Base-by-base conservation (phyloP, 2,113 vertebrate genomes). In the Rhinoptilus africanus region DNA sequence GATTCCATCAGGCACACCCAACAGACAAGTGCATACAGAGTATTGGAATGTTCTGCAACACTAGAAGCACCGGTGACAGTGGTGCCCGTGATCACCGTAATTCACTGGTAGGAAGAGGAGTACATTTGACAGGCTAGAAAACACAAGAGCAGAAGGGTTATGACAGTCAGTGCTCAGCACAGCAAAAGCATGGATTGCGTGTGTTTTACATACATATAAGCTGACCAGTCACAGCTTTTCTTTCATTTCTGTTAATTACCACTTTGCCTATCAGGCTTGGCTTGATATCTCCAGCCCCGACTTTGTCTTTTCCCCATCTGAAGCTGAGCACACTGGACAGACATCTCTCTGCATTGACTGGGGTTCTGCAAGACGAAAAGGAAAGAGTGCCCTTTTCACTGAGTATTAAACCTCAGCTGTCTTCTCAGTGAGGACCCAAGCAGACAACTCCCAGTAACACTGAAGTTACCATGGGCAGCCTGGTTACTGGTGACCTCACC, bases 201-300 rank as follows among this genome's bases (percentile, higher is more conserved):
- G 32, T 32, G 21, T 1, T 67, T 57, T 48, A 60, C 0, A 0
- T 24, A 47, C 8, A 1, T 13, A 9, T 20, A 62, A 76, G 12
- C 4, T 39, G 77, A 35, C n/a, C 18, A 39, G 24, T 41, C 68
- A 62, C 60, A 92, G 30, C 24, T 84, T 69, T 74, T 50, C 20
- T 2, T 78, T 71, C 0, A 1, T 48, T 57, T 60, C 57, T 73
- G 43, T 73, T 59, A 35, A 53, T 64, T 39, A 60, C 19, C 3
- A 16, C 48, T 79, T 39, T 13, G 45, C 12, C 60, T 37, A 17
- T 20, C 41, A 75, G n/a, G 32, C 51, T 72, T 32, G 12, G 30
- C 20, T 62, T n/a, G 26, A 54, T n/a, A 51, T 51, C 43, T 43
- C 54, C 63, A 60, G 26, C 21, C 37, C 32, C 51, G 39, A 34